Conservation (phyloP, 2,797 vertebrate genomes). For the Pangasius sanitwongsei region DNA sequence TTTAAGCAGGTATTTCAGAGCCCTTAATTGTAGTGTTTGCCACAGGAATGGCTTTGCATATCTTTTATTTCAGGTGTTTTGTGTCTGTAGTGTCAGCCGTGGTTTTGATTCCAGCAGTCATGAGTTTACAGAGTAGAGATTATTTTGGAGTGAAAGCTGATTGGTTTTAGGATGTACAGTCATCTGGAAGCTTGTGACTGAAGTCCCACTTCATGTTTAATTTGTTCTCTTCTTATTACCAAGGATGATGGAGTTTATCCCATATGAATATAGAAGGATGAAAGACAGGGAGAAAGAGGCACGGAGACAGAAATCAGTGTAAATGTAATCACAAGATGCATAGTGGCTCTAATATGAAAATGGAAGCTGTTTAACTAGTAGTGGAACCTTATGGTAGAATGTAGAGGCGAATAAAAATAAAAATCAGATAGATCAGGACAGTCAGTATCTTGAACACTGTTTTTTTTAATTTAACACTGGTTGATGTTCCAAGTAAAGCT, state of each 20-base stretch:
- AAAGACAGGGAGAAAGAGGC: neutral
- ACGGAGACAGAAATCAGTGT: neutral
- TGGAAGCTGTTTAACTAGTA: neutral
- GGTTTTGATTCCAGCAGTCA: no score
- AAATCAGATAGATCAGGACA: neutral
- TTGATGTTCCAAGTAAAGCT: slow-evolving; percentile 18
- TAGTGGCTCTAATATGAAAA: neutral
- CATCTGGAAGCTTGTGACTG: neutral
- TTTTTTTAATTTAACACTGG: neutral
- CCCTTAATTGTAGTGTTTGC: neutral
- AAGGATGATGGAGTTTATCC: neutral
- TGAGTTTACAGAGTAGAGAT: neutral
- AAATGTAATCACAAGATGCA: neutral
- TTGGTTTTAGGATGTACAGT: neutral
- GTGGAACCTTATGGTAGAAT: neutral
- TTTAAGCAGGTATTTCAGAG: neutral
- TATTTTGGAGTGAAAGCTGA: neutral
- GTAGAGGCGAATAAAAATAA: neutral
- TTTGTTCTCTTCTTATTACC: neutral
- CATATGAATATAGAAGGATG: slow-evolving; percentile 1
- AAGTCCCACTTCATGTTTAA: neutral
- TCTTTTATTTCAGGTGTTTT: neutral
- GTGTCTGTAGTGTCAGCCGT: neutral
- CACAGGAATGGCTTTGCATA: neutral
- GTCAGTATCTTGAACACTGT: neutral